Conservation (phyloP, 2,888 invertebrate species). For the Andricus quercusramuli region DNA sequence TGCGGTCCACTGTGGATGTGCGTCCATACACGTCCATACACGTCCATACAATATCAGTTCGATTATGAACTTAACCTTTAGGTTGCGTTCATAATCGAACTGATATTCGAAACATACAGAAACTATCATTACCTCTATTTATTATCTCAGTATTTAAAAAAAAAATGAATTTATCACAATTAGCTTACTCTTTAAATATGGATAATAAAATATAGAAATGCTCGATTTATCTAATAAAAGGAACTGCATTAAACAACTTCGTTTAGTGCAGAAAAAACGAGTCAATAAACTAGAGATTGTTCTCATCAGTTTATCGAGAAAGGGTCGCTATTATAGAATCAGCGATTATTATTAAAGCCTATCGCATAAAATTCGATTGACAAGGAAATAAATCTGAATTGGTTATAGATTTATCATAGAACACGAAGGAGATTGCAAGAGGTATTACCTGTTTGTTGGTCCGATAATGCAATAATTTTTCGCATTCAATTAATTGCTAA, state of each 20-base stretch:
- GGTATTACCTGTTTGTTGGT: constrained; percentile 17
- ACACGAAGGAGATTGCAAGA: constrained; percentile 17
- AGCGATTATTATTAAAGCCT: background rate
- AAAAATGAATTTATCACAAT: too few species aligned
- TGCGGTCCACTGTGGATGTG: too few species aligned
- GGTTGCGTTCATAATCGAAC: too few species aligned
- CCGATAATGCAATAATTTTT: constrained; percentile 32
- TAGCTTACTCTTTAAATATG: too few species aligned
- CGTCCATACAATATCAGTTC: too few species aligned
- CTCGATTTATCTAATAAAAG: background rate
- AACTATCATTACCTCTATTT: too few species aligned
- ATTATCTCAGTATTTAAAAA: too few species aligned
- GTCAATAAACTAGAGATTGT: background rate
- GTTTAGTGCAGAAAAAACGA: background rate
- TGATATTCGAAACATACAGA: too few species aligned
- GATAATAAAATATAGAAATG: background rate
- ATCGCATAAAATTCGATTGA: constrained; percentile 22
- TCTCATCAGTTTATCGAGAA: constrained; percentile 3
- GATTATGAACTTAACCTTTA: too few species aligned
- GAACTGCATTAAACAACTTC: background rate
- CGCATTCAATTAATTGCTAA: constrained; percentile 32
- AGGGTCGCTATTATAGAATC: background rate
- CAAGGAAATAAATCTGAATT: constrained; percentile 31
- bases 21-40: too few species aligned
- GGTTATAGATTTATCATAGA: constrained; percentile 29